Evolutionary conservation across 2,113 vertebrate species (phyloP).

Genomic region (Mesitornis unicolor): DNA sequence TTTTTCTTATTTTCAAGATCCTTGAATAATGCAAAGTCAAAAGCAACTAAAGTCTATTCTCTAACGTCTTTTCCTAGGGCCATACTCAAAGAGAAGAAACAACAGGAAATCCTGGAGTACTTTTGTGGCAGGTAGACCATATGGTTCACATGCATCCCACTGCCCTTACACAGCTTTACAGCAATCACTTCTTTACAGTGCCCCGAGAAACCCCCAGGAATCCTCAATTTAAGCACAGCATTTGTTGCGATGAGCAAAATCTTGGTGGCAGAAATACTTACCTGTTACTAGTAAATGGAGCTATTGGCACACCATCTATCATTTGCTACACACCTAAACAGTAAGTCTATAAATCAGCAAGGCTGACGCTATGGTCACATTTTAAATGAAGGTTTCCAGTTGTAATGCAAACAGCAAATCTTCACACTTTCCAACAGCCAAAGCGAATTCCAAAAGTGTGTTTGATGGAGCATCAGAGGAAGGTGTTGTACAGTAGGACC

Average conservation of each 20-base stretch:
- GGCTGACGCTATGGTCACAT: not conserved
- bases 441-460: not conserved
- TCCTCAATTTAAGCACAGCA: not conserved
- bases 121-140: not conserved
- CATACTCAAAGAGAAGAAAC: not conserved
- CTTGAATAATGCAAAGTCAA: not conserved
- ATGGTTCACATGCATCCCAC: not conserved
- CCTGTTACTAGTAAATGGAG: not conserved
- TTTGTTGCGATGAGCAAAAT: accelerated
- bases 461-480: not conserved
- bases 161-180: not conserved
- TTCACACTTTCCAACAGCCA: not conserved
- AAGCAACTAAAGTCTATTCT: not conserved
- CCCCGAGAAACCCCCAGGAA: not conserved
- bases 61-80: not conserved
- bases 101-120: not conserved
- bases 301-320: not conserved
- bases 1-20: not conserved
- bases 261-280: not conserved
- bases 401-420: not conserved
- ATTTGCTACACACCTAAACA: not conserved
- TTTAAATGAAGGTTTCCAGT: not conserved
- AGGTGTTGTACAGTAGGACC: not conserved
- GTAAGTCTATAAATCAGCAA: not conserved
- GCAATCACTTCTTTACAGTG: not conserved